Conservation (phyloP, 2,888 invertebrate species). For the Coecobrya sp. region DNA sequence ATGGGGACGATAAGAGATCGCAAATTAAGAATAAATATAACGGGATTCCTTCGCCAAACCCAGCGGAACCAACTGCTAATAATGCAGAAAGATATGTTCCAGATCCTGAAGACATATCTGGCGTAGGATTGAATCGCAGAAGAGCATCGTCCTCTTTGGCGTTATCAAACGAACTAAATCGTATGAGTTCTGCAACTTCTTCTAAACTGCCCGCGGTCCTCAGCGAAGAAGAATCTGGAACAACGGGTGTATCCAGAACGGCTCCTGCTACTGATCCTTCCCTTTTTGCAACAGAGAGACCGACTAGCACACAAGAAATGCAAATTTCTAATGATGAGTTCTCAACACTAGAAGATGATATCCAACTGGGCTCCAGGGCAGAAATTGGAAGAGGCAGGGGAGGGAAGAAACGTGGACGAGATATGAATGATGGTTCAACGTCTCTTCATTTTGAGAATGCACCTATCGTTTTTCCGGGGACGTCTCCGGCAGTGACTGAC, state of each 20-base stretch:
- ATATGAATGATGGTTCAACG: conserved; percentile 25
- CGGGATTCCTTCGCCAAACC: neutral
- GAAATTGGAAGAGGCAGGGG: conserved; percentile 55
- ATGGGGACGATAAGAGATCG: conserved; percentile 17
- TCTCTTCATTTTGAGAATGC: conserved; percentile 43
- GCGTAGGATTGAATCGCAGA: neutral
- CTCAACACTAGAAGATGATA: conserved; percentile 37
- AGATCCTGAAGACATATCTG: neutral
- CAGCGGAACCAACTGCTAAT: neutral
- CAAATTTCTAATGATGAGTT: conserved; percentile 62
- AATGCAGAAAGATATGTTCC: neutral
- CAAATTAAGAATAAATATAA: conserved; percentile 31
- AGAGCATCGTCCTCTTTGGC: conserved; percentile 43
- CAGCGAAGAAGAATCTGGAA: conserved; percentile 28
- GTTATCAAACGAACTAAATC: conserved; percentile 29
- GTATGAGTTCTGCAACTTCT: conserved; percentile 22
- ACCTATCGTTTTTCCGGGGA: conserved; percentile 75
- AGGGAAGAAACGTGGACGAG: conserved; percentile 27
- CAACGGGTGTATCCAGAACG: conserved; percentile 76
- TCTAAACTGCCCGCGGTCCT: conserved; percentile 21
- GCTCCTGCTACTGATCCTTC: conserved; percentile 78
- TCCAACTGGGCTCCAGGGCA: conserved; percentile 58
- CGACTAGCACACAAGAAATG: conserved; percentile 83
- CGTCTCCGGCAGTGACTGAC: neutral
- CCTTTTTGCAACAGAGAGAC: conserved; percentile 65